phyloP scores from a whole-genome alignment of 2,797 vertebrate species.

The Peromyscus eremicus region DNA sequence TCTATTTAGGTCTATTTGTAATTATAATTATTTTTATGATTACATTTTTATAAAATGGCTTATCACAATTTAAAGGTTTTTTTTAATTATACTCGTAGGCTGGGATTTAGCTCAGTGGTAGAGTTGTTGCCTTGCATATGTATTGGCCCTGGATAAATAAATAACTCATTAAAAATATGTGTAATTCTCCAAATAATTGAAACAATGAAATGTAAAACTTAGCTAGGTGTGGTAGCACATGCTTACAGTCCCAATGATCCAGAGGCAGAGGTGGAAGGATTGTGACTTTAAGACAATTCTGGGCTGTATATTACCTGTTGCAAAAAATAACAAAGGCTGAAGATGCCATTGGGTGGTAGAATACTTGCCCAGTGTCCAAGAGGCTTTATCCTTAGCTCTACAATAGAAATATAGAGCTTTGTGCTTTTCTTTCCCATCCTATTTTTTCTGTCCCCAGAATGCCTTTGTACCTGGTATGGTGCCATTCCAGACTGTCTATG shows the following conservation, averaged over 20 bases:
- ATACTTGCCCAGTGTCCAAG: too few relatives aligned
- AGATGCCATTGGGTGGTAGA: neutral
- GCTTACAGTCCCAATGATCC: neutral
- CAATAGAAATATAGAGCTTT: neutral
- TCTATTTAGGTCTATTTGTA: slow-evolving; percentile 31
- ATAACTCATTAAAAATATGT: neutral
- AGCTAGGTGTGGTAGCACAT: neutral
- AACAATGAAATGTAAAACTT: neutral
- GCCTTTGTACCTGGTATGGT: neutral
- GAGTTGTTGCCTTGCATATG: neutral
- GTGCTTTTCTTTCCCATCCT: neutral
- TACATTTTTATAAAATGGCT: slow-evolving; percentile 1
- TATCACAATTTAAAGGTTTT: slow-evolving; percentile 27
- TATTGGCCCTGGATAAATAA: neutral
- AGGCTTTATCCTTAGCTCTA: neutral
- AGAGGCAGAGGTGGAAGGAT: neutral
- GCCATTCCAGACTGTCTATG: neutral
- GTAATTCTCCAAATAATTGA: slow-evolving; percentile 45
- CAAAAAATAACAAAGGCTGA: neutral
- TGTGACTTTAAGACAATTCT: neutral
- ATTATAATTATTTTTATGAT: slow-evolving; percentile 48
- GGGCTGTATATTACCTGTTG: neutral
- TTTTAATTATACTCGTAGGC: neutral
- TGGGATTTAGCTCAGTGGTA: too few relatives aligned
- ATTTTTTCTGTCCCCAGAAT: neutral